Base-by-base conservation (phyloP, 2,888 invertebrate genomes). In the Nomada hirtipes region DNA sequence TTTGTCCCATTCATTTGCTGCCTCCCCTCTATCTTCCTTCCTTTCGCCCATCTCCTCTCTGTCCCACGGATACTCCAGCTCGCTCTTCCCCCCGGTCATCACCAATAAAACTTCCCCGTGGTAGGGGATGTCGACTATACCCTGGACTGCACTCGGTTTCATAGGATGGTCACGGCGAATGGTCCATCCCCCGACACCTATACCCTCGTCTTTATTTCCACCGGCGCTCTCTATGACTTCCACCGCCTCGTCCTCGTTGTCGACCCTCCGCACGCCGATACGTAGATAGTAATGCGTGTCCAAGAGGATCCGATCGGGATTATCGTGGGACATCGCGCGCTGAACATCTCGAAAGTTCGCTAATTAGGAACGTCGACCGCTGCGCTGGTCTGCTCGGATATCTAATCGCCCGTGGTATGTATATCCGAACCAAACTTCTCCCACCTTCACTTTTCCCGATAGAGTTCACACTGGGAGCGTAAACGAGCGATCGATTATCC, bases 131-230 rank as follows among this genome's bases (percentile, higher is more conserved):
- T 88, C 87, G 89, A 90, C 83, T 88, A 87, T 88, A 91, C 90
- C 89, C 89, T 82, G 88, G 91, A 91, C 91, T 91, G 91, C 92
- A 91, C 91, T 92, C 89, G 85, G 90, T 89, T 92, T 91, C 91
- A 91, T 90, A 87, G 91, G 90, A 92, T 90, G 92, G 91, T 91
- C 91, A 90, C 89, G 90, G 88, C 80, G 89, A 92, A 91, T 91
- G 90, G 92, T 81, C 89, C 91, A 92, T 92, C 92, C 92, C 91
- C 88, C 88, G 92, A 90, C 92, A 92, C 91, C 92, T 89, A 92
- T 92, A 92, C 90, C 85, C 91, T 91, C 90, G 90, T 92, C 91
- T 92, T 92, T 92, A 92, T 93, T 90, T 91, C 90, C 89, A 86
- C 80, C 88, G 86, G 85, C 84, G 84, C 85, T 88, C 85, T 88